A percentile compares a stretch with the other conserved stretches of the same genome.
Evolutionary conservation across 2,797 vertebrate genomes (phyloP).

Genomic region (Varecia variegata): DNA sequence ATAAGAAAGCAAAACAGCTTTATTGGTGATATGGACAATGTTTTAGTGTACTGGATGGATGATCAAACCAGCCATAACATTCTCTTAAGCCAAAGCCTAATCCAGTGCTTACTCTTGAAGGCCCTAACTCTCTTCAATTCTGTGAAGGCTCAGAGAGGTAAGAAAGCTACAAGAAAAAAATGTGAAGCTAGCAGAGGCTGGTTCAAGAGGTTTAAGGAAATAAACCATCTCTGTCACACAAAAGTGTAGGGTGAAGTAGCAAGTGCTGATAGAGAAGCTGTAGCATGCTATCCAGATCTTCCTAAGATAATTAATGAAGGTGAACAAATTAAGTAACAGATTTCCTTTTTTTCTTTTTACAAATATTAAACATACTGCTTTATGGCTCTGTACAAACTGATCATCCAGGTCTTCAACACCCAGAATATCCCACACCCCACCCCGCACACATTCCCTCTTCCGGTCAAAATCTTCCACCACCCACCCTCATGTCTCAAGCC

Average conservation of each 20-base stretch:
- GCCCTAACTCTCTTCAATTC: not conserved
- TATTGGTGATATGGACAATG: not conserved
- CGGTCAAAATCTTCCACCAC: accelerated
- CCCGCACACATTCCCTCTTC: too few species aligned
- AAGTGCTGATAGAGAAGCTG: not conserved
- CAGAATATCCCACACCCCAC: too few species aligned
- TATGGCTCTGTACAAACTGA: not conserved
- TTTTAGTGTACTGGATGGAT: not conserved
- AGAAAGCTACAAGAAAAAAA: not conserved
- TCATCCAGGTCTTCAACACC: not conserved
- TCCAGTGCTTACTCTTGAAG: too few species aligned
- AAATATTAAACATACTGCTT: not conserved
- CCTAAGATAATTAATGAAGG: not conserved
- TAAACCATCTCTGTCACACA: too few species aligned
- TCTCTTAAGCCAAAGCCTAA: not conserved
- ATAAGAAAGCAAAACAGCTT: not conserved
- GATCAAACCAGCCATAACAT: not conserved
- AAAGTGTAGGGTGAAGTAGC: not conserved
- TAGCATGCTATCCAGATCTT: not conserved
- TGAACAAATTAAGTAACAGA: not conserved
- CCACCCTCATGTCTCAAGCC: not conserved
- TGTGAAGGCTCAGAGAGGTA: not conserved
- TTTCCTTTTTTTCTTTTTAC: not conserved
- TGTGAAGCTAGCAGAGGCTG: not conserved
- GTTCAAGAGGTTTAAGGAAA: not conserved